These are phyloP conservation scores for Trichogramma dendrolimi DNA, from an alignment of 2,888 invertebrate species.

Conservation along the genomic window DNA sequence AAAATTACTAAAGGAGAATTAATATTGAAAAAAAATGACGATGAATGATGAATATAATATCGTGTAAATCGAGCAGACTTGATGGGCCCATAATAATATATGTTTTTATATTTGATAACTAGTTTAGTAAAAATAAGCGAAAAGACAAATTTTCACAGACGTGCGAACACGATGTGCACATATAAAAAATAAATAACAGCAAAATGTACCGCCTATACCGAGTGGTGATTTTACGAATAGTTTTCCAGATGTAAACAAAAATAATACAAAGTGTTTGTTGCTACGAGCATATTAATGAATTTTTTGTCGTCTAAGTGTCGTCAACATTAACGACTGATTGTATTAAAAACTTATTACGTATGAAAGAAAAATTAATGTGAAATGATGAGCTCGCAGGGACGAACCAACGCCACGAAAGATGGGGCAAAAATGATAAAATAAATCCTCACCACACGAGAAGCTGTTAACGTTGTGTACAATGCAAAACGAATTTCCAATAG, in stretches of 20 bases:
- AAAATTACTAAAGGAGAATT: slow-evolving; percentile 13
- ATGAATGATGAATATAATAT: slow-evolving; percentile 41
- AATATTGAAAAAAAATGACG: slow-evolving; percentile 19
- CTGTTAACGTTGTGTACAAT: too few relatives aligned
- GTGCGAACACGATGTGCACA: slow-evolving; percentile 26
- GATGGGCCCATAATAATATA: slow-evolving; percentile 43
- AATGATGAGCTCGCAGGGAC: background rate
- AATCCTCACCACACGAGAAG: too few relatives aligned
- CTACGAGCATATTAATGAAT: too few relatives aligned
- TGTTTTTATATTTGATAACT: slow-evolving; percentile 50
- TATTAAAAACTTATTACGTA: slow-evolving; percentile 11
- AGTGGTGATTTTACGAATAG: too few relatives aligned
- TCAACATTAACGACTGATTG: too few relatives aligned
- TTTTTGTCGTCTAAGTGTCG: too few relatives aligned
- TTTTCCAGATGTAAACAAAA: too few relatives aligned
- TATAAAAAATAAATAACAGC: slow-evolving; percentile 25
- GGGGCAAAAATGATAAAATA: slow-evolving; percentile 29
- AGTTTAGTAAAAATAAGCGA: slow-evolving; percentile 41
- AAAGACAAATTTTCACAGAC: slow-evolving; percentile 29
- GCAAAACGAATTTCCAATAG: too few relatives aligned
- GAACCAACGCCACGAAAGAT: slow-evolving; percentile 34
- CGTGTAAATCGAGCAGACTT: slow-evolving; percentile 45
- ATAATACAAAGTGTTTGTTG: too few relatives aligned
- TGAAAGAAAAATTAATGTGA: slow-evolving; percentile 18
- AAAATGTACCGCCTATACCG: background rate